Evolutionary conservation across 2,113 vertebrate genomes (phyloP).

Genomic region (Oryzias melastigma): DNA sequence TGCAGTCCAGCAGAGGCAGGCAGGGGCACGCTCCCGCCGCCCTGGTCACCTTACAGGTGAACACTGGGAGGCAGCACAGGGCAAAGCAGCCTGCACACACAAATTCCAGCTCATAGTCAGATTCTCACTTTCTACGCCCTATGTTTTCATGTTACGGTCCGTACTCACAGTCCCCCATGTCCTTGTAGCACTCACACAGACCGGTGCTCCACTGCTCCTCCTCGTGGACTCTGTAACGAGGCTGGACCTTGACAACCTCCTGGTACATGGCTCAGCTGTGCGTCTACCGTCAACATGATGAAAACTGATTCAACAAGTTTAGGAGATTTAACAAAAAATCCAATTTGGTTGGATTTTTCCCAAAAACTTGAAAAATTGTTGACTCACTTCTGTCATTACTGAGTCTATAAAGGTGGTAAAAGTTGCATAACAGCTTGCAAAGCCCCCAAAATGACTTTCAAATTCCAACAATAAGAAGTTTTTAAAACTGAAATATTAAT

Average conservation of each 20-base stretch:
- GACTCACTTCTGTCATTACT: too few species aligned
- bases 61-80: constrained; percentile 76
- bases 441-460: too few species aligned
- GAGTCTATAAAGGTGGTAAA: too few species aligned
- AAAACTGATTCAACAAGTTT: background rate
- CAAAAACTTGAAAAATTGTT: too few species aligned
- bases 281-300: background rate
- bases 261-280: constrained; percentile 18
- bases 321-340: background rate
- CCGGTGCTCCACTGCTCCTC: constrained; percentile 71
- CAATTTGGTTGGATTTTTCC: too few species aligned
- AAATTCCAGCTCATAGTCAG: constrained; percentile 5
- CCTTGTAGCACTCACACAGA: constrained; percentile 73
- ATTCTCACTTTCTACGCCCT: too few species aligned
- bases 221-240: constrained; percentile 8
- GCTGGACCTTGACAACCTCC: constrained; percentile 57
- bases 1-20: constrained; percentile 71
- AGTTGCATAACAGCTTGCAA: too few species aligned
- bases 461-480: too few species aligned
- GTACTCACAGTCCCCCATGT: constrained; percentile 70
- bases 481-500: too few species aligned
- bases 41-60: constrained; percentile 71
- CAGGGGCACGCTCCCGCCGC: constrained; percentile 61
- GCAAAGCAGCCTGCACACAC: constrained; percentile 70
- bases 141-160: too few species aligned